Evolutionary conservation across 2,797 vertebrate species (phyloP).

Genomic region (Ciconia nigra): DNA sequence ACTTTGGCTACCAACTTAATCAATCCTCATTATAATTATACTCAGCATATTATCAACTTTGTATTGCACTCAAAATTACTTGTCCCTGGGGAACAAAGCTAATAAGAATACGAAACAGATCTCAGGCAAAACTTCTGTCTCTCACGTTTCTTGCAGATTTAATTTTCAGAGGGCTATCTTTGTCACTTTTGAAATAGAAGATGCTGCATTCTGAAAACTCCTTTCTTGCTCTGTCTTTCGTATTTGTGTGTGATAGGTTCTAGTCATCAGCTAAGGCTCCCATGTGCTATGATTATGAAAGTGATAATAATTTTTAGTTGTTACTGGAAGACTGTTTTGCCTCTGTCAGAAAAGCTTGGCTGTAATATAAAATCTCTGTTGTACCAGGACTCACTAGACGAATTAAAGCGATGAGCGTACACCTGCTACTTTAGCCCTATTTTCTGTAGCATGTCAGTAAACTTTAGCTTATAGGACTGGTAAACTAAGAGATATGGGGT

Average conservation of each 20-base stretch:
- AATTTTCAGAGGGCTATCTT: conserved; percentile 8
- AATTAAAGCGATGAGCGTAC: background rate
- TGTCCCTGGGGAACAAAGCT: background rate
- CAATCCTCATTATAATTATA: conserved; percentile 57
- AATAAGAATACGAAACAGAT: conserved; percentile 44
- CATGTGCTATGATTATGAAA: background rate
- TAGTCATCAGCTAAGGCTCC: background rate
- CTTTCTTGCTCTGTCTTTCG: background rate
- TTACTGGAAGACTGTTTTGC: conserved; percentile 1
- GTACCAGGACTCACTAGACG: background rate
- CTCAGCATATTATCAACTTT: conserved; percentile 48
- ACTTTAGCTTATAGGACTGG: background rate
- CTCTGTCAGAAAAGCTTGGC: background rate
- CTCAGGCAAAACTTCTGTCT: conserved; percentile 34
- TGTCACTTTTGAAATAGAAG: conserved; percentile 32
- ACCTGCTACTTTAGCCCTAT: background rate
- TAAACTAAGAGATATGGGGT: background rate
- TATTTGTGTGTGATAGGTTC: background rate
- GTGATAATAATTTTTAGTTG: conserved; percentile 13
- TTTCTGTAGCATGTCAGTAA: background rate
- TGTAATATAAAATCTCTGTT: conserved; percentile 1
- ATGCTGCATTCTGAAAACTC: background rate
- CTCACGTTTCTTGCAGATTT: conserved; percentile 12
- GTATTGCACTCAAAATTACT: conserved; percentile 53
- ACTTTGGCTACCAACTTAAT: conserved; percentile 58